Evolutionary conservation across 2,113 vertebrate species (phyloP), one percentile per base, ranked within the genome.

Genomic region (Colistium nudipinnis): DNA sequence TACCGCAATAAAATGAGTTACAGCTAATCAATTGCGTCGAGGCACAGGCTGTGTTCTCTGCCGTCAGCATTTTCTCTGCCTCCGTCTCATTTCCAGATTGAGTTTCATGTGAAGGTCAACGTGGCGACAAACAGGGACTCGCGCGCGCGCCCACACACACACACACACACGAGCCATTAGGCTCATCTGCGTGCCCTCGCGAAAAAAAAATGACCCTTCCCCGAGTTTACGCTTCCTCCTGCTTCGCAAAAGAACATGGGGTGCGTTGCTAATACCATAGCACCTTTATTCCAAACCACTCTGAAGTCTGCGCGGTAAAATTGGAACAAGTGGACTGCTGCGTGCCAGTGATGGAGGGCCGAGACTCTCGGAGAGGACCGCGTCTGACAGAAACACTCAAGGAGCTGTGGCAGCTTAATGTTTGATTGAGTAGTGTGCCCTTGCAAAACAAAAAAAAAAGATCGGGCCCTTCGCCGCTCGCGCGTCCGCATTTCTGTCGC

Each of bases 31-130:
- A 84, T 88, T 43, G 39, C 70, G 82, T 76, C 24, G 79, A 80
- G 77, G 62, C 76, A 55, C 45, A 33, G 39, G 63, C 75, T 53
- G 73, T n/a, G 30, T 86, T 86, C 65, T 47, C 79, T 25, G n/a
- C 43, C 72, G 74, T 90, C 90, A 92, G 90, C 89, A 63, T 78
- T 87, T 90, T 86, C 81, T 69, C n/a, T 20, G 47, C 44, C 79
- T 76, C 74, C 68, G 47, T 86, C 70, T 82, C 81, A 87, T 85
- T 90, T 88, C 81, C 62, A 87, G 88, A 90, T 90, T 89, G 74
- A 68, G 81, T 90, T 92, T 88, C 89, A 86, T 68, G 72, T 85
- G 86, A 89, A 90, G 89, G 90, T 88, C 88, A 87, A 43, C 11
- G 7, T 52, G 74, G 78, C 38, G 69, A 78, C 86, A 86, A 74